Conservation (phyloP, 2,113 vertebrate genomes). For the Xiphophorus maculatus region DNA sequence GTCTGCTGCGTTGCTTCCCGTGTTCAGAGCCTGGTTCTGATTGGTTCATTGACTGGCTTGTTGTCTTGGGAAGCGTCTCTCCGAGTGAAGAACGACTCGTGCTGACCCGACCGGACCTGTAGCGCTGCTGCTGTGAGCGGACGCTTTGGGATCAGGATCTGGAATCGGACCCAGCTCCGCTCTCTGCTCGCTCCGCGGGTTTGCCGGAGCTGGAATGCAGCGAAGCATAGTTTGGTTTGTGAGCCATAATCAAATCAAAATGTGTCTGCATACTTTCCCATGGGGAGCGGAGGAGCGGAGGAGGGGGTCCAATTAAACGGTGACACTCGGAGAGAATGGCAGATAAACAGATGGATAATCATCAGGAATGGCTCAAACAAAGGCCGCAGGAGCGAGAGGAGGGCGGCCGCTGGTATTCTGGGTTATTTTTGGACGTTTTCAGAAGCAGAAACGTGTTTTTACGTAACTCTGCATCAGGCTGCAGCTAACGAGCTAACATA, state of each 20-base stretch:
- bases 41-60: not conserved
- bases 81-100: not conserved
- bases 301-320: slow-evolving; percentile 63
- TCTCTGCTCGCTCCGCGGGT: not conserved
- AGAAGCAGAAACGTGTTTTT: slow-evolving; percentile 40
- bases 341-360: slow-evolving; percentile 46
- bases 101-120: not conserved
- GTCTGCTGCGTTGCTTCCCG: not conserved
- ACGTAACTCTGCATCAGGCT: slow-evolving; percentile 17
- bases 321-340: slow-evolving; percentile 46
- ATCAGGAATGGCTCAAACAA: slow-evolving; percentile 39
- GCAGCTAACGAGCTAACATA: slow-evolving; percentile 58
- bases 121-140: not conserved
- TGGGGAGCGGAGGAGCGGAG: slow-evolving; percentile 44
- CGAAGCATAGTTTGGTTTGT: slow-evolving; percentile 58
- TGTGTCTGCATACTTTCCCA: slow-evolving; percentile 75
- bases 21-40: not conserved
- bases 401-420: slow-evolving; percentile 25
- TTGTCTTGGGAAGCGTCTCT: not conserved
- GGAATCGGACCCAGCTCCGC: slow-evolving; percentile 32
- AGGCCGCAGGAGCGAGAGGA: slow-evolving; percentile 22
- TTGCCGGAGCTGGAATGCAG: slow-evolving; percentile 39
- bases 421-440: slow-evolving; percentile 57
- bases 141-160: not conserved
- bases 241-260: slow-evolving; percentile 70